phyloP scores from a whole-genome alignment of 2,888 invertebrate genomes.

The Acrocyrtus sp. region DNA sequence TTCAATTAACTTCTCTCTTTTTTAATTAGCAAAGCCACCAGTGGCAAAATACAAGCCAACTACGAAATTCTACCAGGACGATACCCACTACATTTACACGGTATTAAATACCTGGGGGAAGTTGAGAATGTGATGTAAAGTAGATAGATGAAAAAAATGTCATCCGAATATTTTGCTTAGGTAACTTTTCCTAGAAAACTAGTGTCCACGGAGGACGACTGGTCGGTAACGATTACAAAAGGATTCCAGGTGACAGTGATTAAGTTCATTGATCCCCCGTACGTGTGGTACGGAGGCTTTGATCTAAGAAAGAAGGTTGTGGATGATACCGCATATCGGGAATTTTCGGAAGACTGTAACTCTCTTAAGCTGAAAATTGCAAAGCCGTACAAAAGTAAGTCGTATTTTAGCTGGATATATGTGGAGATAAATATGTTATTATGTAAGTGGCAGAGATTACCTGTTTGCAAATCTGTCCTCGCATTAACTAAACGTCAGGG shows the following conservation, averaged over 20 bases:
- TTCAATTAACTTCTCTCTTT: not conserved
- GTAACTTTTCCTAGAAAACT: conserved; percentile 41
- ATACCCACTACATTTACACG: conserved; percentile 16
- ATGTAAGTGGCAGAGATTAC: too few species aligned
- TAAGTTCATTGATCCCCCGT: conserved; percentile 23
- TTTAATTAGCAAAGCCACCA: conserved; percentile 1
- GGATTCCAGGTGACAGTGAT: conserved; percentile 42
- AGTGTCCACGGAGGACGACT: conserved; percentile 34
- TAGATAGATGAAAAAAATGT: conserved; percentile 20
- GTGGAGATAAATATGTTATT: too few species aligned
- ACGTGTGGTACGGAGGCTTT: conserved; percentile 29
- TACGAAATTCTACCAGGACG: conserved; percentile 14
- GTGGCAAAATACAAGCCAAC: not conserved
- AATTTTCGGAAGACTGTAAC: conserved; percentile 10
- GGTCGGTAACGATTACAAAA: conserved; percentile 43
- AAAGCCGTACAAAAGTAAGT: conserved; percentile 19
- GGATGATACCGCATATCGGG: conserved; percentile 19
- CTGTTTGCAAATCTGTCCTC: too few species aligned
- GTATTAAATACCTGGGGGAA: too few species aligned
- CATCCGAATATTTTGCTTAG: conserved; percentile 20
- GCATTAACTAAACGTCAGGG: too few species aligned
- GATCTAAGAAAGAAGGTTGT: conserved; percentile 28
- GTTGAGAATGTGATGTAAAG: conserved; percentile 11
- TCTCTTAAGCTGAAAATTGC: conserved; percentile 8
- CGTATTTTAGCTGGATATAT: too few species aligned